phyloP scores from a whole-genome alignment of 2,888 invertebrate genomes.

The Hecatera dysodea region DNA sequence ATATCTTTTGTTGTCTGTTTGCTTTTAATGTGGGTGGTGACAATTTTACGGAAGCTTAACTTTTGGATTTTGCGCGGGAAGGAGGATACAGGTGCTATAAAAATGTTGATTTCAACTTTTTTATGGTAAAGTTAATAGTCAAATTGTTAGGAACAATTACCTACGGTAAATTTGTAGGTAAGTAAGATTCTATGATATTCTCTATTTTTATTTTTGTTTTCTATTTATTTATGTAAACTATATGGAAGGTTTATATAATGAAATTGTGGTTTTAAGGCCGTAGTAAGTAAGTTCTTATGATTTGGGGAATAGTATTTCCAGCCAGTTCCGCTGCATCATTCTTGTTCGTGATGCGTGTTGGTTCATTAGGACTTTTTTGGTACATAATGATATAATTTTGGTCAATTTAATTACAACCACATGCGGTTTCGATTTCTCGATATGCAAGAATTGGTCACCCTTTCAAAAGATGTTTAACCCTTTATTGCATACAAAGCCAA shows the following conservation, averaged over 20 bases:
- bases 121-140: too few species aligned
- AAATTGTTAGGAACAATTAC: too few species aligned
- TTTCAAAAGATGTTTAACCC: not conserved
- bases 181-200: too few species aligned
- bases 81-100: not conserved
- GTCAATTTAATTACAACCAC: not conserved
- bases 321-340: not conserved
- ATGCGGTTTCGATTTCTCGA: not conserved
- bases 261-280: too few species aligned
- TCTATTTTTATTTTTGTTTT: too few species aligned
- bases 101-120: not conserved
- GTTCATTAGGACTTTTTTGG: too few species aligned
- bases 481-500: too few species aligned
- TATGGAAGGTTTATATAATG: too few species aligned
- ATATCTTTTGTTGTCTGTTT: slow-evolving; percentile 48
- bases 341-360: not conserved
- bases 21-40: slow-evolving; percentile 32
- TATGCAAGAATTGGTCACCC: not conserved
- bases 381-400: too few species aligned
- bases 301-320: not conserved
- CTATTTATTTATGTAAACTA: too few species aligned
- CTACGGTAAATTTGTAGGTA: too few species aligned
- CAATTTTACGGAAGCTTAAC: slow-evolving; percentile 40
- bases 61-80: slow-evolving; percentile 11
- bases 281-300: too few species aligned